Conservation (phyloP, 2,113 vertebrate species). For the Madoqua kirkii region DNA sequence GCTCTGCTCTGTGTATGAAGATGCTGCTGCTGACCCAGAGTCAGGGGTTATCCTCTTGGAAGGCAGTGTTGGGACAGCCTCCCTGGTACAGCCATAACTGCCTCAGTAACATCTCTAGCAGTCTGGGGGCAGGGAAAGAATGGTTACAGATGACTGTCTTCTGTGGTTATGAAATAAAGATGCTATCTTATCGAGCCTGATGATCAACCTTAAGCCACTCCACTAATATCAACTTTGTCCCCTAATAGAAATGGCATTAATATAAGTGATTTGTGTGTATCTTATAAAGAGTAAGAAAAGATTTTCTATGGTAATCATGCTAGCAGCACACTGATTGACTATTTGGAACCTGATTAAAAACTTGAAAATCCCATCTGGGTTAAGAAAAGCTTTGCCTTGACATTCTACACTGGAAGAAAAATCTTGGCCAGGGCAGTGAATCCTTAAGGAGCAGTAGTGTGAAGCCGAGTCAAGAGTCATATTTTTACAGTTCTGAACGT, state of each 20-base stretch:
- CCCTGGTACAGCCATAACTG: not conserved
- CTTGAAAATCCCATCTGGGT: not conserved
- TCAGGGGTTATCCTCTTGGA: not conserved
- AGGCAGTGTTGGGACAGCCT: not conserved
- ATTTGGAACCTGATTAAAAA: not conserved
- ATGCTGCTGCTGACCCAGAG: not conserved
- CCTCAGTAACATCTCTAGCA: not conserved
- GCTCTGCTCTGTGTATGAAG: too few species aligned
- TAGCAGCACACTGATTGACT: not conserved
- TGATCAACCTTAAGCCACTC: not conserved
- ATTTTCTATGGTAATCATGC: not conserved
- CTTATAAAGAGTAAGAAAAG: not conserved
- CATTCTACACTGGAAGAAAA: not conserved
- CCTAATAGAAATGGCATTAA: not conserved
- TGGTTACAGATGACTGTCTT: not conserved
- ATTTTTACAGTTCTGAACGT: not conserved
- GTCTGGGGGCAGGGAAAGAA: accelerated
- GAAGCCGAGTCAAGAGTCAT: not conserved
- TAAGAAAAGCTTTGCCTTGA: not conserved
- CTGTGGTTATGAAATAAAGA: not conserved
- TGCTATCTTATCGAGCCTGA: not conserved
- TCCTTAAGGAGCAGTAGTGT: not conserved
- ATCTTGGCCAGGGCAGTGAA: not conserved
- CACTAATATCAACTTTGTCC: not conserved
- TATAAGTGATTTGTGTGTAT: not conserved